Evolutionary conservation across 1,140 invertebrate species (phyloP).

Genomic region (Pachyrhynchus sulphureomaculatus): DNA sequence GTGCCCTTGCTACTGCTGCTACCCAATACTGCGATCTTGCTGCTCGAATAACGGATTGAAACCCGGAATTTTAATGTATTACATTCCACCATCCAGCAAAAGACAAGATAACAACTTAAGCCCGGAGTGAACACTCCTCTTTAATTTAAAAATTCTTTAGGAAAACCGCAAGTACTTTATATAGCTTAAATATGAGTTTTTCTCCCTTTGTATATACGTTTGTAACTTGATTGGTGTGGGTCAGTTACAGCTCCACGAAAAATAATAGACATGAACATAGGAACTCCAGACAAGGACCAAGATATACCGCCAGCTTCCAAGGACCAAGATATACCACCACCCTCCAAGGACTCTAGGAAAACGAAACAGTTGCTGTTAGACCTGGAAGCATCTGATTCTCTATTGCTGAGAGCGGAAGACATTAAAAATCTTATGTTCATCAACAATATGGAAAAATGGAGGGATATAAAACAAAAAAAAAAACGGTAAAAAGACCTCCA

Average conservation of each 20-base stretch:
- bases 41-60: too few relatives aligned
- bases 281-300: constrained; percentile 61
- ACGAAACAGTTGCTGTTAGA: constrained; percentile 77
- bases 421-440: constrained; percentile 70
- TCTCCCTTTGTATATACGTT: too few relatives aligned
- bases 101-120: constrained; percentile 54
- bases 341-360: constrained; percentile 59
- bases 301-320: too few relatives aligned
- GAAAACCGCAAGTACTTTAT: constrained; percentile 72
- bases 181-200: too few relatives aligned
- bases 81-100: too few relatives aligned
- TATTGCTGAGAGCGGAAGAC: constrained; percentile 71
- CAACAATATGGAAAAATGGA: constrained; percentile 60
- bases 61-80: too few relatives aligned
- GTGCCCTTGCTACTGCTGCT: too few relatives aligned
- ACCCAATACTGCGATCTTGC: too few relatives aligned
- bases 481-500: too few relatives aligned
- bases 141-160: constrained; percentile 91
- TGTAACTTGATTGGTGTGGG: constrained; percentile 61
- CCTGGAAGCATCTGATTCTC: constrained; percentile 74
- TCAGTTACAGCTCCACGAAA: constrained; percentile 92
- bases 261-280: constrained; percentile 85
- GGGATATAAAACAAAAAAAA: constrained; percentile 49
- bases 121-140: constrained; percentile 69
- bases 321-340: constrained; percentile 53